phyloP scores from a whole-genome alignment of 2,797 vertebrate species.

The Okamejei kenojei region DNA sequence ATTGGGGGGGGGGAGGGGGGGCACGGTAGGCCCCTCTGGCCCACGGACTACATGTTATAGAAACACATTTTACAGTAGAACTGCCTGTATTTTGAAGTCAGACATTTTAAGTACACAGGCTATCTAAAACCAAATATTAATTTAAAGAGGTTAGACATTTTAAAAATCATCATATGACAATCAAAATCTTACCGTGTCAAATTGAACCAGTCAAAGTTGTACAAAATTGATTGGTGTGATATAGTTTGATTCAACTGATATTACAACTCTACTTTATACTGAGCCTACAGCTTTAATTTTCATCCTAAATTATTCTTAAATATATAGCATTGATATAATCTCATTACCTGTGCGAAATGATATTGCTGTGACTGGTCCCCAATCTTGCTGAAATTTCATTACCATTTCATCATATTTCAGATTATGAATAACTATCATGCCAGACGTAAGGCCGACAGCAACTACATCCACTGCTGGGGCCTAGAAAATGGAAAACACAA shows the following conservation, averaged over 20 bases:
- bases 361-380: constrained; percentile 85
- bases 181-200: not conserved
- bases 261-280: not conserved
- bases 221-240: not conserved
- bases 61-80: too few relatives aligned
- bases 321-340: not conserved
- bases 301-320: not conserved
- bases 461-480: constrained; percentile 87
- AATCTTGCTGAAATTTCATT: constrained; percentile 91
- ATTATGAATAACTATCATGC: constrained; percentile 83
- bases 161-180: not conserved
- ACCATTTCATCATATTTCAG: constrained; percentile 83
- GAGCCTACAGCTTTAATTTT: not conserved
- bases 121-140: too few relatives aligned
- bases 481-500: constrained; percentile 54
- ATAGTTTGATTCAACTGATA: not conserved
- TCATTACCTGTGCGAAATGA: constrained; percentile 82
- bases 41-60: too few relatives aligned
- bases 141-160: not conserved
- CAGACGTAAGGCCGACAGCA: constrained; percentile 73
- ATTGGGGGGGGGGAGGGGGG: too few relatives aligned
- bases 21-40: too few relatives aligned
- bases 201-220: not conserved
- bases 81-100: too few relatives aligned
- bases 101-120: too few relatives aligned